These are phyloP conservation scores for Protonemura montana DNA, from an alignment of 2,888 invertebrate species.

Conservation along the genomic window DNA sequence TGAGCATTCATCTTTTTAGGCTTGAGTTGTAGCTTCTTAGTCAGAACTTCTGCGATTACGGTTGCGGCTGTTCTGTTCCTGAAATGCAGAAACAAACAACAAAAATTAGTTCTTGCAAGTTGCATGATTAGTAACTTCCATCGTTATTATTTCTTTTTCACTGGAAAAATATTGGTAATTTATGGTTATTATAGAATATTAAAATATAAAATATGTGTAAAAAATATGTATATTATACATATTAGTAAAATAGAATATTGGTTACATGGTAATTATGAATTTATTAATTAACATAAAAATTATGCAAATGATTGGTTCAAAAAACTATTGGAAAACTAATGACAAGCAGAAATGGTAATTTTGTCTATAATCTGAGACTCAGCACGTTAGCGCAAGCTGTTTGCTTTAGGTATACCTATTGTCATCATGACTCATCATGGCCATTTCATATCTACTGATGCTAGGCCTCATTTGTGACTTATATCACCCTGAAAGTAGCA, in stretches of 20 bases:
- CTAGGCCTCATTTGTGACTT: too few relatives aligned
- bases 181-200: background rate
- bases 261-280: too few relatives aligned
- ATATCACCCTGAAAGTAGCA: too few relatives aligned
- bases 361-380: background rate
- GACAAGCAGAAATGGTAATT: background rate
- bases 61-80: constrained; percentile 28
- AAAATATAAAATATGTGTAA: too few relatives aligned
- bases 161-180: background rate
- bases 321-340: background rate
- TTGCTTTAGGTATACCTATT: background rate
- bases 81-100: background rate
- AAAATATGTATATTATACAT: too few relatives aligned
- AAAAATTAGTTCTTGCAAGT: background rate
- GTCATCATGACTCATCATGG: background rate
- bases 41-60: constrained; percentile 13
- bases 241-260: too few relatives aligned
- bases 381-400: too few relatives aligned
- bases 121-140: background rate
- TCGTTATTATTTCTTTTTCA: too few relatives aligned
- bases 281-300: too few relatives aligned
- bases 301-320: too few relatives aligned
- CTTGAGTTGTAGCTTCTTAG: background rate
- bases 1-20: background rate
- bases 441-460: background rate